A percentile compares a stretch with the other conserved stretches of the same genome.
Conservation (phyloP, 2,888 invertebrate genomes). For the Harpalus rubripes region DNA sequence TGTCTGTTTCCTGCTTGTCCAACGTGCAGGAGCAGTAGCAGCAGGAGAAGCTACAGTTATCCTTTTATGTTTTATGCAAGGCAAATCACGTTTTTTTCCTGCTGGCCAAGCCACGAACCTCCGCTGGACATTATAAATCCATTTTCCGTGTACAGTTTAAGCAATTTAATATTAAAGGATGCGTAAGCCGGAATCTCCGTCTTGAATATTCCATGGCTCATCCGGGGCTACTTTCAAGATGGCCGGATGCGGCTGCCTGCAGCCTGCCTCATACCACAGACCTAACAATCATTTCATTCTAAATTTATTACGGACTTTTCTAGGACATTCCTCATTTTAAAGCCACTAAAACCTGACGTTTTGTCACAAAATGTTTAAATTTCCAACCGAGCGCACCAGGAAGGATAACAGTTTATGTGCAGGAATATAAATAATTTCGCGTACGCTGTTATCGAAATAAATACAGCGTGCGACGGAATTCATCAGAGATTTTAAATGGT, state of each 20-base stretch:
- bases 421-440: not conserved
- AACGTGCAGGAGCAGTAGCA: not conserved
- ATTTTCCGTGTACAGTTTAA: constrained; percentile 66
- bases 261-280: constrained; percentile 9
- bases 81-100: constrained; percentile 64
- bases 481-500: no score
- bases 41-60: constrained; percentile 16
- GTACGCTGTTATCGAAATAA: not conserved
- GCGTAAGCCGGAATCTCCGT: constrained; percentile 62
- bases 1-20: constrained; percentile 22
- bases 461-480: not conserved
- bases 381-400: not conserved
- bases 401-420: not conserved
- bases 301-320: constrained; percentile 47
- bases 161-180: constrained; percentile 66
- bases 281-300: constrained; percentile 48
- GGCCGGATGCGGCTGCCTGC: constrained; percentile 6
- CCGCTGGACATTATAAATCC: constrained; percentile 64
- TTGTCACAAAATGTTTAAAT: constrained; percentile 36
- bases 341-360: constrained; percentile 35
- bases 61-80: constrained; percentile 65
- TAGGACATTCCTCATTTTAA: constrained; percentile 47
- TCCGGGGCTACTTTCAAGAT: constrained; percentile 52
- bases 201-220: constrained; percentile 63
- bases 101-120: constrained; percentile 53